Base-by-base conservation (phyloP, 2,113 vertebrate species). In the Lepus americanus region DNA sequence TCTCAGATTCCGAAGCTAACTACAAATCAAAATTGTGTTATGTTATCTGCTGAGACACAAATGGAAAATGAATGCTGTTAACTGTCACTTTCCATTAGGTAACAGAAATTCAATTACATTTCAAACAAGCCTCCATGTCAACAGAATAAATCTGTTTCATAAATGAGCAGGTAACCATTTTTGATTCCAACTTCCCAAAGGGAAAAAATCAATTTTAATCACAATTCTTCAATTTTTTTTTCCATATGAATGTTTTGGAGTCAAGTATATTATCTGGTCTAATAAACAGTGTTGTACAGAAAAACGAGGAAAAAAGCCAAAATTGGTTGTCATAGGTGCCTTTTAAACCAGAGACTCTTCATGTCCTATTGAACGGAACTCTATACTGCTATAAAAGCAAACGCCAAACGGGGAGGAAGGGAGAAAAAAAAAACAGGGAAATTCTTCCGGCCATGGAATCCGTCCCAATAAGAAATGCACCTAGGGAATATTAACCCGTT, bases 161-260 rank as follows among this genome's bases (percentile, higher is more conserved):
- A 99, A 99, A 99, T 99, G 99, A 99, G 98, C 98, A 99, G 98
- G 99, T 99, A 99, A 99, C 99, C 98, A 99, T 99, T 99, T 99
- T 99, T 99, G 98, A 99, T 99, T 99, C 98, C 98, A 98, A 98
- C 98, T 99, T 99, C 99, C 99, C 99, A 99, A 99, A 98, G 99
- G 99, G 98, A 99, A 98, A 98, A 99, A 99, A 99, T 99, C 99
- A 99, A 99, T 99, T 99, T 99, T 99, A 99, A 99, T 99, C 98
- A 99, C 98, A 99, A 99, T 98, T 99, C 98, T 98, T 99, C 98
- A 97, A 97, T 98, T 98, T 98, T 98, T 97, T 97, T 98, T 98
- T 98, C 98, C 98, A 98, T 98, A 99, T 98, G 98, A 98, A 99
- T 99, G 98, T 99, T 99, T 98, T 98, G 97, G 98, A 98, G 98